These are phyloP conservation scores for Pelvicachromis taeniatus DNA, from an alignment of 2,113 vertebrate genomes.

Conservation along the genomic window DNA sequence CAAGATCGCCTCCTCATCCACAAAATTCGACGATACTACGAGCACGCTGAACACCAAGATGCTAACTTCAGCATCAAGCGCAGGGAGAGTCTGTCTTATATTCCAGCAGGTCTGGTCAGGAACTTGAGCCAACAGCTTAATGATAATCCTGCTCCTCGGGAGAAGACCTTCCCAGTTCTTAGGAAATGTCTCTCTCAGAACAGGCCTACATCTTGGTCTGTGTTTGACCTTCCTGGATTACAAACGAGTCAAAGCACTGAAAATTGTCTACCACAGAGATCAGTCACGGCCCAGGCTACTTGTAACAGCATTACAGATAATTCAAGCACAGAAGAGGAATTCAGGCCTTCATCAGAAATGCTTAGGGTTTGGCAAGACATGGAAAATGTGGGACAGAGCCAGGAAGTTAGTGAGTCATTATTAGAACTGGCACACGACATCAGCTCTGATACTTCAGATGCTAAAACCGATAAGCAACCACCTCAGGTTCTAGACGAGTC, in stretches of 20 bases:
- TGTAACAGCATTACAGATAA: not conserved
- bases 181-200: conserved; percentile 38
- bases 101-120: conserved; percentile 89
- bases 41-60: conserved; percentile 82
- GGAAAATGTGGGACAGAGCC: conserved; percentile 62
- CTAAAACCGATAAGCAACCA: conserved; percentile 53
- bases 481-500: conserved; percentile 77
- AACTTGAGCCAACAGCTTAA: conserved; percentile 84
- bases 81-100: conserved; percentile 91
- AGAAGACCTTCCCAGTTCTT: conserved; percentile 21
- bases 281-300: not conserved
- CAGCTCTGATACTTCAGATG: not conserved
- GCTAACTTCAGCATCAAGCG: conserved; percentile 82
- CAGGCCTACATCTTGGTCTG: conserved; percentile 73
- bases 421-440: not conserved
- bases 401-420: not conserved
- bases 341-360: conserved; percentile 75
- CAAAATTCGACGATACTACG: conserved; percentile 89
- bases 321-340: conserved; percentile 69
- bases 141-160: conserved; percentile 58
- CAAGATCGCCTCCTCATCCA: conserved; percentile 84
- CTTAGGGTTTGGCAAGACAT: conserved; percentile 79
- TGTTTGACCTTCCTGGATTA: conserved; percentile 75
- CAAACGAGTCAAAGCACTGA: conserved; percentile 22
- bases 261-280: conserved; percentile 2